Conservation (phyloP, 2,888 invertebrate species). For the Ypsolopha scabrella region DNA sequence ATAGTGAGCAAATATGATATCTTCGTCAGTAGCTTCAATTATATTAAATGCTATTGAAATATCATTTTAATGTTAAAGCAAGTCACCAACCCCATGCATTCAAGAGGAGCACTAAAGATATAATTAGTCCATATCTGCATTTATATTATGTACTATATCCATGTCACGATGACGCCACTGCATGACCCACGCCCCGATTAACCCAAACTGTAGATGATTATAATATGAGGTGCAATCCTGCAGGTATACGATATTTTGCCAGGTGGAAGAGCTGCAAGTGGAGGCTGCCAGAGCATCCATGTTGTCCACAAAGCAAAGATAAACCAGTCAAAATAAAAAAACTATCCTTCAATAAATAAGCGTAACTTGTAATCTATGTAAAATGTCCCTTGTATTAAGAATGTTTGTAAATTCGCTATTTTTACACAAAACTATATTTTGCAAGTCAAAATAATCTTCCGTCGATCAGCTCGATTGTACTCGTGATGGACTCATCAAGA, state of each 20-base stretch:
- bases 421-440: constrained; percentile 54
- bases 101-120: too few relatives aligned
- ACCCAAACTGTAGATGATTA: constrained; percentile 62
- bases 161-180: too few relatives aligned
- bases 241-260: constrained; percentile 87
- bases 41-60: too few relatives aligned
- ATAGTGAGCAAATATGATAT: too few relatives aligned
- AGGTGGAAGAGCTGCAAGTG: constrained; percentile 86
- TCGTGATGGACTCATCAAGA: constrained; percentile 60
- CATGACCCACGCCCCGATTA: background rate
- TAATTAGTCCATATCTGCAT: too few relatives aligned
- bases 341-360: constrained; percentile 63
- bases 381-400: constrained; percentile 44
- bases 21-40: too few relatives aligned
- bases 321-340: constrained; percentile 61
- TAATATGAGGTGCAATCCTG: constrained; percentile 70
- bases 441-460: constrained; percentile 42
- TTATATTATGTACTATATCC: too few relatives aligned
- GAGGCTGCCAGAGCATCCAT: constrained; percentile 78
- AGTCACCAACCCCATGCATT: too few relatives aligned
- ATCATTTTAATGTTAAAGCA: too few relatives aligned
- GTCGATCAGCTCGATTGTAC: constrained; percentile 53
- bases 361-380: constrained; percentile 45
- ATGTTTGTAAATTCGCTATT: constrained; percentile 64
- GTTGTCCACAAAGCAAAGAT: constrained; percentile 74